Evolutionary conservation across 2,888 invertebrate genomes (phyloP), one percentile per base, ranked within the genome.

Genomic region (Plebejus melissa): DNA sequence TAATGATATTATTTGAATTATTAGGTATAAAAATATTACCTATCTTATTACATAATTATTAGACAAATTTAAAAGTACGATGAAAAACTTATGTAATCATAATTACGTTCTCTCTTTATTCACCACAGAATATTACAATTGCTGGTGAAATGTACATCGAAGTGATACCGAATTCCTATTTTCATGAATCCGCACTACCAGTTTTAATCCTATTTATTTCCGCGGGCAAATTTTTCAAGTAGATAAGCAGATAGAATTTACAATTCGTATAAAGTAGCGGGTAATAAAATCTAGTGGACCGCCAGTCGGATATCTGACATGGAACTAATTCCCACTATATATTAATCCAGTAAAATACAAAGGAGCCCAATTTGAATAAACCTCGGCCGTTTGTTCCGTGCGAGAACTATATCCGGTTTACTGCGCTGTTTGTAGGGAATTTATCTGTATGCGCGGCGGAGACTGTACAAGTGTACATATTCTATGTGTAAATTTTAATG

Each of bases 351-450:
- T 83, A 84, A 90, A 91, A 88, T 89, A 93, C 90, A 93, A 93
- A 93, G 90, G 89, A 92, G 91, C 86, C 87, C 90, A 91, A 93
- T 93, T 92, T 92, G 88, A 91, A 93, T 93, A 93, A 93, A 91
- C 91, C 92, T 91, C 90, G 86, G 84, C 87, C 90, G 90, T 91
- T 91, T 91, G 90, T 90, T 91, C 87, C 91, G 89, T 89, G 88
- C 90, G 89, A 89, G 91, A 85, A 88, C 88, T 89, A 86, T 89
- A 90, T 90, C 89, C 89, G 90, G 85, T 90, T 89, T 87, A 82
- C 88, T 85, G 87, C 84, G 85, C 87, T 90, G 87, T 89, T 90
- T 88, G 88, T 87, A 86, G 84, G 85, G 87, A 86, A 90, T 91
- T 89, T 90, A 91, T 90, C 85, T 89, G 87, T 87, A 88, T 87